Percentiles rank a stretch among this genome's conserved stretches.
Conservation (phyloP, 2,113 vertebrate species). For the Solenodon paradoxus region DNA sequence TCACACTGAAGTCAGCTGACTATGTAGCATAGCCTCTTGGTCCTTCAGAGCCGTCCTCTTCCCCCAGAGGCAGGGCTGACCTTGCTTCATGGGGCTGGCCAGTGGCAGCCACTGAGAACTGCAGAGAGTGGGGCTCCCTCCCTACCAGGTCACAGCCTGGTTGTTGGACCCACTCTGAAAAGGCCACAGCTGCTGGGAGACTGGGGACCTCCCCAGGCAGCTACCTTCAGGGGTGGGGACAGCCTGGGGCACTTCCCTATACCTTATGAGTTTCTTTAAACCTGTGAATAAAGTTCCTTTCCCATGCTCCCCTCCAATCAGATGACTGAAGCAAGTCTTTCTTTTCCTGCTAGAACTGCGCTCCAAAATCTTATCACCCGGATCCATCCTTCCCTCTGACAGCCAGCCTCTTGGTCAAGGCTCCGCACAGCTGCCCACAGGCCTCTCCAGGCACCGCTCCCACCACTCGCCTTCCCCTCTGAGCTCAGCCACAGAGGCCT, state of each 20-base stretch:
- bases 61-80: neutral
- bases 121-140: neutral
- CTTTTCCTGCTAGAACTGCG: neutral
- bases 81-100: neutral
- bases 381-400: neutral
- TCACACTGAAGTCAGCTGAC: neutral
- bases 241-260: fast-evolving
- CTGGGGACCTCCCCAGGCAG: no score
- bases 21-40: fast-evolving
- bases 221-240: no score
- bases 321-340: neutral
- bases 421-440: fast-evolving
- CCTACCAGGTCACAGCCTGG: neutral
- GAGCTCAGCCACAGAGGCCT: neutral
- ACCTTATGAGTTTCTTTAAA: neutral
- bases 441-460: neutral
- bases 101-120: neutral
- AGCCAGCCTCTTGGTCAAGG: neutral
- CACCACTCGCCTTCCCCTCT: neutral
- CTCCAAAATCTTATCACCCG: neutral
- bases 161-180: no score
- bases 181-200: neutral
- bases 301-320: neutral
- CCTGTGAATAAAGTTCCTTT: neutral
- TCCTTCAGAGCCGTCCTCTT: neutral